phyloP scores from a whole-genome alignment of 2,113 vertebrate genomes.

The Poicephalus gulielmi region DNA sequence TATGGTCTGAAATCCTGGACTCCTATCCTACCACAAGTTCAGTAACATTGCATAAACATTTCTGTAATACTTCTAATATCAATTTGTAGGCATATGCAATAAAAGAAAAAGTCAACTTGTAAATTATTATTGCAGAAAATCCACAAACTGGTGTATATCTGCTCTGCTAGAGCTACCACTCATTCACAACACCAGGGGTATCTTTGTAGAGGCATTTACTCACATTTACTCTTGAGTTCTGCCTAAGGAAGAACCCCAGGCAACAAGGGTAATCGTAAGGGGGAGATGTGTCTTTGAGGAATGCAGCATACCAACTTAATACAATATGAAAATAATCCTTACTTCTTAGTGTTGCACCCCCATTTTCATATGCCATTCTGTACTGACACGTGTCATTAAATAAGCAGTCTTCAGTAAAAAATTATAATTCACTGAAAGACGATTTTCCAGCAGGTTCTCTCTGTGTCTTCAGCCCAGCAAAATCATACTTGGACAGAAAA shows the following conservation, averaged over 20 bases:
- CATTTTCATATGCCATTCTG: background rate
- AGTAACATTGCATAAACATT: background rate
- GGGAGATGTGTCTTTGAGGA: background rate
- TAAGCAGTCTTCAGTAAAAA: background rate
- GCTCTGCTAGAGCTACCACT: background rate
- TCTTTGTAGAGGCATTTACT: background rate
- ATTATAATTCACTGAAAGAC: background rate
- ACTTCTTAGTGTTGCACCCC: background rate
- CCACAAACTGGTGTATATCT: background rate
- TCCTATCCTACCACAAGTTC: background rate
- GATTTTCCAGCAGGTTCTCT: background rate
- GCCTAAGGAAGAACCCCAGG: background rate
- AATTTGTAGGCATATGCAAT: background rate
- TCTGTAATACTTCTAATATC: background rate
- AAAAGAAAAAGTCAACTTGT: background rate
- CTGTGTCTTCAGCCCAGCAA: background rate
- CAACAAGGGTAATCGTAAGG: background rate
- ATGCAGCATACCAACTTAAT: background rate
- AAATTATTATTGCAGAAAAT: background rate
- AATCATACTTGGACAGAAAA: background rate
- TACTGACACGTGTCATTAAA: background rate
- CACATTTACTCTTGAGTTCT: background rate
- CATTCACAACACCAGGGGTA: background rate
- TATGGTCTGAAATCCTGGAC: background rate
- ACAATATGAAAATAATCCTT: background rate